A percentile compares a stretch with the other conserved stretches of the same genome.
These are phyloP conservation scores for Crocallis elinguaria DNA, from an alignment of 2,888 invertebrate genomes.

Conservation along the genomic window DNA sequence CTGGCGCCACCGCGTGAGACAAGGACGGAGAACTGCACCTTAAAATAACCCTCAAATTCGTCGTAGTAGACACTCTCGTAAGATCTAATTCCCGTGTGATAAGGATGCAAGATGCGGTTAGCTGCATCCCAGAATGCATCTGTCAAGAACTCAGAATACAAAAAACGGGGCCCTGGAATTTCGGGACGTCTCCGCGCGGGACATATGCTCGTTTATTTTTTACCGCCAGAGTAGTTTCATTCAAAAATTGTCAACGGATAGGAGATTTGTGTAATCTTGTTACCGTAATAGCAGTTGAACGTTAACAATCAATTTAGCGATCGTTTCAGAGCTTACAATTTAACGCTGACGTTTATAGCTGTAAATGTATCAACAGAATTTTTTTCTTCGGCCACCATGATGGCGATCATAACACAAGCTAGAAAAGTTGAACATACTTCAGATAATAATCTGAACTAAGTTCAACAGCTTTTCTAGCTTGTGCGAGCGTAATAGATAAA, in stretches of 20 bases:
- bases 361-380: conserved; percentile 39
- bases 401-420: conserved; percentile 34
- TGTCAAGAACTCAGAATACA: conserved; percentile 80
- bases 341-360: conserved; percentile 56
- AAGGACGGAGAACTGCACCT: conserved; percentile 74
- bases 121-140: conserved; percentile 82
- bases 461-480: conserved; percentile 5
- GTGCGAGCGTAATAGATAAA: conserved; percentile 30
- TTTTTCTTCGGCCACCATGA: conserved; percentile 38
- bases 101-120: conserved; percentile 82
- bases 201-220: conserved; percentile 81
- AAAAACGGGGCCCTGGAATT: conserved; percentile 79
- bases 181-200: conserved; percentile 76
- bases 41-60: conserved; percentile 79
- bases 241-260: conserved; percentile 81
- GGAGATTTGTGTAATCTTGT: conserved; percentile 83
- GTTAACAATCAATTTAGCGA: conserved; percentile 70
- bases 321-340: conserved; percentile 51
- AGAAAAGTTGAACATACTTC: conserved; percentile 7
- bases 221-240: conserved; percentile 72
- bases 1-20: conserved; percentile 78
- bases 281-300: conserved; percentile 69
- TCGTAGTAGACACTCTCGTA: conserved; percentile 62
- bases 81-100: conserved; percentile 73
- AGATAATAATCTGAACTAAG: conserved; percentile 21